Evolutionary conservation across 2,113 vertebrate species (phyloP).

Genomic region (Anhinga rufa): DNA sequence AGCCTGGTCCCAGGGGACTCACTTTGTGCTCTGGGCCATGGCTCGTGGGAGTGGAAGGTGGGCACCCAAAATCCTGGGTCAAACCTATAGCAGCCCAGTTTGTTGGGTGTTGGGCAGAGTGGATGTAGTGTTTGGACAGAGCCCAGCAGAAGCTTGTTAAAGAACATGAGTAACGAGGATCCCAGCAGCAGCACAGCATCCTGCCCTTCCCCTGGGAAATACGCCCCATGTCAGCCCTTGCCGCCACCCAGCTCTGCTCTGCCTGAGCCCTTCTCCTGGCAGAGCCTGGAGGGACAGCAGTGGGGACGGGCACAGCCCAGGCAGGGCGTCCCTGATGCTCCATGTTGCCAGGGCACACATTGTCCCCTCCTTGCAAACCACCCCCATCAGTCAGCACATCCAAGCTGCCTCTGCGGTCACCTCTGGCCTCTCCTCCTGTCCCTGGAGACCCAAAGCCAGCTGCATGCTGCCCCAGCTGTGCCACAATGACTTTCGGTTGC

Average conservation of each 20-base stretch:
- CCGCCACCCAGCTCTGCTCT: neutral
- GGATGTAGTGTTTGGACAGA: neutral
- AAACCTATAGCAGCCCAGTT: neutral
- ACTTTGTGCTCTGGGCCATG: rapidly evolving
- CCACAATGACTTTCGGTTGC: rapidly evolving
- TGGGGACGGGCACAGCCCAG: neutral
- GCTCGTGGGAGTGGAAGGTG: neutral
- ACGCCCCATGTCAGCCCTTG: rapidly evolving
- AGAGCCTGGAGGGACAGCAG: neutral
- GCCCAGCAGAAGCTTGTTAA: neutral
- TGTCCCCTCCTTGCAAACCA: neutral
- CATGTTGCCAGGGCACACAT: rapidly evolving
- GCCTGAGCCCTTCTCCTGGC: neutral
- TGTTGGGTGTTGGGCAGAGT: neutral
- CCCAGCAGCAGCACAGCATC: neutral
- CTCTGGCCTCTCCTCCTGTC: neutral
- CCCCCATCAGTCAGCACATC: neutral
- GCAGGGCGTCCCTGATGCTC: neutral
- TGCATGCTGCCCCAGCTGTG: neutral
- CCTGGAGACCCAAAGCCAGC: neutral
- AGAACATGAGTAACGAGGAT: neutral
- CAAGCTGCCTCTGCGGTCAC: neutral
- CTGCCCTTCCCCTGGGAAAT: neutral
- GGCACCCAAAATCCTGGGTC: neutral
- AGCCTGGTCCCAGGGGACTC: neutral